Percentiles rank a stretch among this genome's conserved stretches.
phyloP scores from a whole-genome alignment of 2,888 invertebrate genomes.

The Ochropleura leucogaster region DNA sequence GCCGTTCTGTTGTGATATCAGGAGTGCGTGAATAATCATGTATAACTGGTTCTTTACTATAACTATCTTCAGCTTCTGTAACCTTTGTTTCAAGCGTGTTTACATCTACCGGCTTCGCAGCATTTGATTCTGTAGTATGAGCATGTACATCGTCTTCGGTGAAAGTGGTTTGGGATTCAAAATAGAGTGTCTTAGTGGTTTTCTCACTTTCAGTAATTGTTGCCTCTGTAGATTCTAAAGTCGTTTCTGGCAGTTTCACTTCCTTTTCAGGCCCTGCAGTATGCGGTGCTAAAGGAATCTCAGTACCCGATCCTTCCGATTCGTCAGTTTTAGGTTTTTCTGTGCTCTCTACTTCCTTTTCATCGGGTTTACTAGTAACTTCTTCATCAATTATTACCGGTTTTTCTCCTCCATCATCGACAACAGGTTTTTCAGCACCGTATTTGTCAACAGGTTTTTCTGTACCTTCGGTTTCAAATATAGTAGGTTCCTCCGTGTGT shows the following conservation, averaged over 20 bases:
- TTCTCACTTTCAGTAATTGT: conserved; percentile 30
- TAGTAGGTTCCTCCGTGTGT: conserved; percentile 7
- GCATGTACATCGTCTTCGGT: conserved; percentile 9
- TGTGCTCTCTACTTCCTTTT: conserved; percentile 25
- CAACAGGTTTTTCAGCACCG: conserved; percentile 19
- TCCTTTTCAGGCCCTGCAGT: conserved; percentile 31
- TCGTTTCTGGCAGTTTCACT: conserved; percentile 32
- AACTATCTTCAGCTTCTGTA: conserved; percentile 19
- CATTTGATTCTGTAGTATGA: conserved; percentile 12
- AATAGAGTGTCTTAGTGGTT: conserved; percentile 32
- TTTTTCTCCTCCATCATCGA: conserved; percentile 15
- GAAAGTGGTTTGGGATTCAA: conserved; percentile 32
- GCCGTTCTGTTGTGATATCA: conserved; percentile 32
- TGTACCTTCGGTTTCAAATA: conserved; percentile 15
- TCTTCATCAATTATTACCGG: conserved; percentile 30
- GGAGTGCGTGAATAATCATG: conserved; percentile 25
- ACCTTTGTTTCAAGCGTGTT: conserved; percentile 31
- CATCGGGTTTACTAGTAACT: conserved; percentile 24
- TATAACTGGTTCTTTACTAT: conserved; percentile 20
- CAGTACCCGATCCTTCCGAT: conserved; percentile 31
- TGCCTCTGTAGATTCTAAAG: conserved; percentile 25
- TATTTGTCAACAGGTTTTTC: conserved; percentile 19
- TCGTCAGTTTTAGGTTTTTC: conserved; percentile 31
- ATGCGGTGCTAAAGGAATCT: conserved; percentile 20
- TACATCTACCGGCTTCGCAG: conserved; percentile 10